Evolutionary conservation across 2,888 invertebrate species (phyloP).

Genomic region (Drosophila meridionalis): DNA sequence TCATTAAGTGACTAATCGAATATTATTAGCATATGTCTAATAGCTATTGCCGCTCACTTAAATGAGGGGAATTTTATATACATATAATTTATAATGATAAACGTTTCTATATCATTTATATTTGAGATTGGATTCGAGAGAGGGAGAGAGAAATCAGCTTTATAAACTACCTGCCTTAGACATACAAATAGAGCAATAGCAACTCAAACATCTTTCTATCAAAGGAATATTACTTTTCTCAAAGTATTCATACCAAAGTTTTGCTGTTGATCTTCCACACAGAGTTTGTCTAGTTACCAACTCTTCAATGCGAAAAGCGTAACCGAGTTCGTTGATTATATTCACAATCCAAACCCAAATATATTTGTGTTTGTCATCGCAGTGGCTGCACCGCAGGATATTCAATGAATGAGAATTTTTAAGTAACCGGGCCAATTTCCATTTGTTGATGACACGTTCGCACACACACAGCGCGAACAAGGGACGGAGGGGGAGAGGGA

Average conservation of each 20-base stretch:
- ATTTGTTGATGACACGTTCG: slow-evolving; percentile 61
- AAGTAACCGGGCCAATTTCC: slow-evolving; percentile 40
- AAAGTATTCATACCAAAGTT: no score
- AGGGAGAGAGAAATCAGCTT: neutral
- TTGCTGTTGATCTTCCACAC: no score
- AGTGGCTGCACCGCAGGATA: slow-evolving; percentile 45
- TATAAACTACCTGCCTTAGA: neutral
- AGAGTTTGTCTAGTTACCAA: neutral
- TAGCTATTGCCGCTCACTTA: neutral
- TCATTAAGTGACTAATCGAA: slow-evolving; percentile 18
- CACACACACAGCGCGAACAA: slow-evolving; percentile 14
- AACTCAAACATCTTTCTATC: neutral
- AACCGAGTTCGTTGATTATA: slow-evolving; percentile 27
- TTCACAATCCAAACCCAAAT: slow-evolving; percentile 17
- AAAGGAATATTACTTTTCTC: neutral
- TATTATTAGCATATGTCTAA: slow-evolving; percentile 23
- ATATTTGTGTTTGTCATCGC: slow-evolving; percentile 20
- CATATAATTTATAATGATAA: neutral
- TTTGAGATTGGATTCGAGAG: neutral
- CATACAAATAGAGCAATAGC: neutral
- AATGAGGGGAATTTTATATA: neutral
- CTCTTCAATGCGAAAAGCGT: slow-evolving; percentile 7
- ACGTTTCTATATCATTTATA: neutral
- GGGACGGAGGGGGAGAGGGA: slow-evolving; percentile 6
- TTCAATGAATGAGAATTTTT: slow-evolving; percentile 46